phyloP scores from a whole-genome alignment of 2,888 invertebrate genomes.

The Phengaris arion region DNA sequence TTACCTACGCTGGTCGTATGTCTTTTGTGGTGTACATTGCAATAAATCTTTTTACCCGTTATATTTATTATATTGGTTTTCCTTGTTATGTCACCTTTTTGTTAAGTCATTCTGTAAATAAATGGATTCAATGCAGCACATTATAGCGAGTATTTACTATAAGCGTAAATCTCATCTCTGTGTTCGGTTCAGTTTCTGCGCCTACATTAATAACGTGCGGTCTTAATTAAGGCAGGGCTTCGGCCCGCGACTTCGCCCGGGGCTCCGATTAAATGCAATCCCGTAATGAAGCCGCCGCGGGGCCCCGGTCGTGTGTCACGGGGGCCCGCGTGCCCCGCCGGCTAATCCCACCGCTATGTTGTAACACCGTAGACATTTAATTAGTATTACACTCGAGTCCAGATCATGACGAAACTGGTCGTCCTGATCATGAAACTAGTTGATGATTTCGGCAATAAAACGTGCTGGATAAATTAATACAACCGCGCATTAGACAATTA shows the following conservation, averaged over 20 bases:
- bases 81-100: too few species aligned
- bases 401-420: not conserved
- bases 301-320: not conserved
- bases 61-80: too few species aligned
- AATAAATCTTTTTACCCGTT: too few species aligned
- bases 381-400: not conserved
- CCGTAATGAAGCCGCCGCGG: not conserved
- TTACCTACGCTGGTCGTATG: not conserved
- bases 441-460: not conserved
- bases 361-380: constrained; percentile 13
- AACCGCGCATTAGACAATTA: constrained; percentile 21
- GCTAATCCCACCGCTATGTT: not conserved
- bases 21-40: too few species aligned
- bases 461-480: not conserved
- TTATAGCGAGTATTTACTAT: too few species aligned
- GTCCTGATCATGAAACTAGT: not conserved
- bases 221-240: constrained; percentile 26
- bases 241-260: constrained; percentile 24
- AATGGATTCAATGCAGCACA: too few species aligned
- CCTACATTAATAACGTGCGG: not conserved
- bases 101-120: too few species aligned
- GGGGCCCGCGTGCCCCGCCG: constrained; percentile 14
- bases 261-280: constrained; percentile 2
- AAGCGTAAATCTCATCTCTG: not conserved
- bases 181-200: not conserved